Evolutionary conservation across 1,140 invertebrate genomes (phyloP), one percentile per base, ranked within the genome.

Genomic region (Drosophila obscura): DNA sequence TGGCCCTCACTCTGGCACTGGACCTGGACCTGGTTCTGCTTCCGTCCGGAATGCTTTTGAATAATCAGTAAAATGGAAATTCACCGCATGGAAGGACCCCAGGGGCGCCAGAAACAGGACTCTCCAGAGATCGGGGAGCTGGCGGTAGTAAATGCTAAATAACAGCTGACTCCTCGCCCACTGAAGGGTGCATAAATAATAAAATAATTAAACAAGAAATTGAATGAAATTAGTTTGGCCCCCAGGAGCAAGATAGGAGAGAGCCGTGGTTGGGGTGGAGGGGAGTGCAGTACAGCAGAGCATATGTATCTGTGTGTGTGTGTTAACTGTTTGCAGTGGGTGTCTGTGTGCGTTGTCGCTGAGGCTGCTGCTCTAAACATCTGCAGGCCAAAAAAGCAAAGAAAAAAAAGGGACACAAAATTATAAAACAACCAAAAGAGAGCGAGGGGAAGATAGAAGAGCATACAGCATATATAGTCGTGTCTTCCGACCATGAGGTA

Each of bases 151-250:
- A 71, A 71, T 71, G 67, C 67, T 71, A 71, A 71, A 71, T 69
- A 71, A 69, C 80, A 80, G 80, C 71, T 82, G 65, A 72, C 69
- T 50, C 11, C 35, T 58, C 57, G 55, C 43, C 44, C 71, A 62
- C 48, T 61, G 67, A 73, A 74, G 82, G 74, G 68, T 85, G 78
- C 68, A 85, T 85, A 82, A 85, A 85, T 85, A 87, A 85, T 87
- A 85, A 87, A 85, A 82, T 78, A 85, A 82, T 85, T 85, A 85
- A 85, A 75, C 82, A 85, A 81, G 84, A 85, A 85, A 87, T 85
- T 87, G 61, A 85, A 85, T 87, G 78, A 85, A 87, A 85, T 85
- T 81, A 77, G 84, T 82, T 81, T 77, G 35, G 74, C 58, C 82
- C 55, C 74, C 41, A 45, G 26, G 56, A 58, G 69, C 65, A 39